A percentile compares a stretch with the other conserved stretches of the same genome.
Evolutionary conservation across 2,797 vertebrate genomes (phyloP).

Genomic region (Xenopus petersii): DNA sequence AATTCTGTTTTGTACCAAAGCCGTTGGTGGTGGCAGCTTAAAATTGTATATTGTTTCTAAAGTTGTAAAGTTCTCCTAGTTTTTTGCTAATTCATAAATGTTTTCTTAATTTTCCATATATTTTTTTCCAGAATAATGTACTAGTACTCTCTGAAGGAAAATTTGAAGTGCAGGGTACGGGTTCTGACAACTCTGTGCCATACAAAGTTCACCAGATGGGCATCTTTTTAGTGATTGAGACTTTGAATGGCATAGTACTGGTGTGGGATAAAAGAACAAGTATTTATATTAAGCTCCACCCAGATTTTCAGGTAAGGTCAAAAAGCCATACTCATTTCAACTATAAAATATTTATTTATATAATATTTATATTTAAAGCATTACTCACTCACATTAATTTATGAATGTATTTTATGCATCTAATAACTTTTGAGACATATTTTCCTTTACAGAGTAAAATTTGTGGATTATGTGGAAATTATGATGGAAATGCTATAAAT

Average conservation of each 20-base stretch:
- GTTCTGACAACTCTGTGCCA: conserved; percentile 58
- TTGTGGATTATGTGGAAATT: conserved; percentile 86
- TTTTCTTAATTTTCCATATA: no score
- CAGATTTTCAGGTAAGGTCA: conserved; percentile 71
- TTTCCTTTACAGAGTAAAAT: conserved; percentile 67
- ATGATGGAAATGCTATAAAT: conserved; percentile 77
- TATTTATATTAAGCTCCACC: conserved; percentile 79
- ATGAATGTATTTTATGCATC: not conserved
- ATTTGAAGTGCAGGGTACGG: conserved; percentile 70
- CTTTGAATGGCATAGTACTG: conserved; percentile 72
- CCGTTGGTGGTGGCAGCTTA: no score
- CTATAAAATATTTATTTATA: no score
- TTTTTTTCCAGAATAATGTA: conserved; percentile 72
- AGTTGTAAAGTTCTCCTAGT: no score
- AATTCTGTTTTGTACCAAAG: not conserved
- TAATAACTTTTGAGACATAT: not conserved
- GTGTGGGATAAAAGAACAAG: conserved; percentile 89
- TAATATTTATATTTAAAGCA: no score
- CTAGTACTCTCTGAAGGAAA: conserved; percentile 72
- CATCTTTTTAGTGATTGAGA: conserved; percentile 77
- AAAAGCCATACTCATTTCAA: no score
- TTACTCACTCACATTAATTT: not conserved
- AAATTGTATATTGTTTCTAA: no score
- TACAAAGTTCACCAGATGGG: conserved; percentile 77
- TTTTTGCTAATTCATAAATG: no score